Percentiles rank a stretch among this genome's conserved stretches.
Evolutionary conservation across 2,888 invertebrate species (phyloP).

Genomic region (Lacanobia wlatinum): DNA sequence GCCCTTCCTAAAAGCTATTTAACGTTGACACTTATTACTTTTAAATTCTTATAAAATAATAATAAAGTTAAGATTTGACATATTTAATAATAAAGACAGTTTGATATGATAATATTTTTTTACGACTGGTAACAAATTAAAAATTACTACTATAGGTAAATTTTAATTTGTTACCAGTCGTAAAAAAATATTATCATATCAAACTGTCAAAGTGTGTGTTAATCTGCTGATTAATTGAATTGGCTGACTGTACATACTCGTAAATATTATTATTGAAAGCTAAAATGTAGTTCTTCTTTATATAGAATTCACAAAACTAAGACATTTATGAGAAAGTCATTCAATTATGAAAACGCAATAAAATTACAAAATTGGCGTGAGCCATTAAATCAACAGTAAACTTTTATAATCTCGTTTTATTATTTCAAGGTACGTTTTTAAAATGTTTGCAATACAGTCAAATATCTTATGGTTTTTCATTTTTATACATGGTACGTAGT

Average conservation of each 20-base stretch:
- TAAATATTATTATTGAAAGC: too few species aligned
- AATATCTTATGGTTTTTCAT: slow-evolving; percentile 32
- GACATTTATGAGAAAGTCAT: slow-evolving; percentile 2
- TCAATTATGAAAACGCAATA: slow-evolving; percentile 9
- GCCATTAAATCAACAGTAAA: slow-evolving; percentile 44
- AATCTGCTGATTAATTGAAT: not conserved
- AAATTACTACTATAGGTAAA: too few species aligned
- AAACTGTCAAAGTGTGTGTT: not conserved
- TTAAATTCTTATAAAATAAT: not conserved
- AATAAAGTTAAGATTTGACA: too few species aligned
- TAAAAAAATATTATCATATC: not conserved
- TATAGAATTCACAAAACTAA: not conserved
- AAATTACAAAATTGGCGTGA: slow-evolving; percentile 6
- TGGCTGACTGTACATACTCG: not conserved
- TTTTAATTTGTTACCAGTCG: not conserved
- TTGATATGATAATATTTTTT: too few species aligned
- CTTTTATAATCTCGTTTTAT: not conserved
- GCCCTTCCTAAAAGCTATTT: not conserved
- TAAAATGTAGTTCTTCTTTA: not conserved
- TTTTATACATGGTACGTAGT: slow-evolving; percentile 40
- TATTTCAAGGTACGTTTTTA: slow-evolving; percentile 8
- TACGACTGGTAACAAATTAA: too few species aligned
- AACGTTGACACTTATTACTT: not conserved
- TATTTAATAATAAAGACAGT: too few species aligned
- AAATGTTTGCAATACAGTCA: slow-evolving; percentile 44